phyloP scores from a whole-genome alignment of 64 coral and sea anemone species.

The Actinia tenebrosa region DNA sequence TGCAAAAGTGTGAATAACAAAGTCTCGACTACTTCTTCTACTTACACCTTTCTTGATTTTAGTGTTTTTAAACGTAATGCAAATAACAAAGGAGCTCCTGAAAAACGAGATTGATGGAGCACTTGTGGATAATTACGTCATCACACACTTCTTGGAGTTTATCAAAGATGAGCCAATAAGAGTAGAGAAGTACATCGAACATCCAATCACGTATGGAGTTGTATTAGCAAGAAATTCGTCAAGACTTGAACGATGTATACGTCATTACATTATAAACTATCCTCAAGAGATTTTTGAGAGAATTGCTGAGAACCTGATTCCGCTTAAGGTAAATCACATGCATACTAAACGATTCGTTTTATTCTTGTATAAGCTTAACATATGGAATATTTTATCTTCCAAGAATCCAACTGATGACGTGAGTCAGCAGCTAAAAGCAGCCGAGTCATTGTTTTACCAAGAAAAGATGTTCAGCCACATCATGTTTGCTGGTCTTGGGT shows the following conservation, averaged over 20 bases:
- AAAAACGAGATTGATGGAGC: slow-evolving; percentile 64
- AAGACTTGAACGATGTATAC: slow-evolving; percentile 57
- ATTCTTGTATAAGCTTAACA: too few species aligned
- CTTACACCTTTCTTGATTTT: background rate
- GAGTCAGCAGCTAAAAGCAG: slow-evolving; percentile 80
- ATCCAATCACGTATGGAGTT: slow-evolving; percentile 63
- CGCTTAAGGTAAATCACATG: slow-evolving; percentile 55
- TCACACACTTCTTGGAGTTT: slow-evolving; percentile 63
- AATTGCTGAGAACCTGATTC: slow-evolving; percentile 51
- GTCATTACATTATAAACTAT: slow-evolving; percentile 54
- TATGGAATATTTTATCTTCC: background rate
- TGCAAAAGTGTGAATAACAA: too few species aligned
- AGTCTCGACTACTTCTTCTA: too few species aligned
- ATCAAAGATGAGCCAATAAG: slow-evolving; percentile 77
- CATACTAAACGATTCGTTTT: background rate
- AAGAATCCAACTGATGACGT: slow-evolving; percentile 84
- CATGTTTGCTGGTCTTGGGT: slow-evolving; percentile 73
- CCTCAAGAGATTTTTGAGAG: slow-evolving; percentile 90
- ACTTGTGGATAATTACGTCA: slow-evolving; percentile 84
- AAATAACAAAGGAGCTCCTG: slow-evolving; percentile 73
- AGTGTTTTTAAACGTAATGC: slow-evolving; percentile 69
- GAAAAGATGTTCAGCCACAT: slow-evolving; percentile 56
- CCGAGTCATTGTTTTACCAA: slow-evolving; percentile 83
- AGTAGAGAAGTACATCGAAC: slow-evolving; percentile 82
- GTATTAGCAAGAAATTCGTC: slow-evolving; percentile 66